A percentile compares a stretch with the other conserved stretches of the same genome.
phyloP scores from a whole-genome alignment of 2,797 vertebrate genomes.

The Lagorchestes hirsutus region DNA sequence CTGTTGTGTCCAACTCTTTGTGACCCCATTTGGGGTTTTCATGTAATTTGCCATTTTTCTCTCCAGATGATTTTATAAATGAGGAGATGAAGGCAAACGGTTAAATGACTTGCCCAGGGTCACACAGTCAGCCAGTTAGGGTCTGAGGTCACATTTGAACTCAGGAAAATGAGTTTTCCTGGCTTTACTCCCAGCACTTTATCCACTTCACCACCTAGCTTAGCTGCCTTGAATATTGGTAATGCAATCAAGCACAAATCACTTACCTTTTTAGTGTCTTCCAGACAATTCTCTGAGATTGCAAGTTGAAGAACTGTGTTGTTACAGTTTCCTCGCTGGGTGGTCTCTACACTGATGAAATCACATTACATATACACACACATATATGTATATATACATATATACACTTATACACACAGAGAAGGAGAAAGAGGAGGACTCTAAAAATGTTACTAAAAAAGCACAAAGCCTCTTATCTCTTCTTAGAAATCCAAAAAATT shows the following conservation, averaged over 20 bases:
- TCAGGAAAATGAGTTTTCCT: background rate
- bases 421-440: background rate
- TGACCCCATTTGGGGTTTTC: background rate
- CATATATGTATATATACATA: too few relatives aligned
- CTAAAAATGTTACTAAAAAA: background rate
- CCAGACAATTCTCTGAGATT: background rate
- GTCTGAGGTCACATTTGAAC: background rate
- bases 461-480: slow-evolving; percentile 12
- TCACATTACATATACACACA: too few relatives aligned
- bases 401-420: background rate
- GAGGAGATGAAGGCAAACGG: background rate
- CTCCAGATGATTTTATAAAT: background rate
- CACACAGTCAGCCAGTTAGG: background rate
- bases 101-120: background rate
- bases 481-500: slow-evolving; percentile 25
- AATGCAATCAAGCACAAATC: background rate
- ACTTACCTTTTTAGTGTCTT: background rate
- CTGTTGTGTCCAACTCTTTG: background rate
- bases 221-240: background rate
- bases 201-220: background rate
- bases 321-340: background rate
- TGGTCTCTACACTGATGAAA: too few relatives aligned
- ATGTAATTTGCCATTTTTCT: background rate
- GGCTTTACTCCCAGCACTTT: background rate
- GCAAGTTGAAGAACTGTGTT: background rate